Evolutionary conservation across 2,888 invertebrate species (phyloP).

Genomic region (Caenorhabditis doughertyi): DNA sequence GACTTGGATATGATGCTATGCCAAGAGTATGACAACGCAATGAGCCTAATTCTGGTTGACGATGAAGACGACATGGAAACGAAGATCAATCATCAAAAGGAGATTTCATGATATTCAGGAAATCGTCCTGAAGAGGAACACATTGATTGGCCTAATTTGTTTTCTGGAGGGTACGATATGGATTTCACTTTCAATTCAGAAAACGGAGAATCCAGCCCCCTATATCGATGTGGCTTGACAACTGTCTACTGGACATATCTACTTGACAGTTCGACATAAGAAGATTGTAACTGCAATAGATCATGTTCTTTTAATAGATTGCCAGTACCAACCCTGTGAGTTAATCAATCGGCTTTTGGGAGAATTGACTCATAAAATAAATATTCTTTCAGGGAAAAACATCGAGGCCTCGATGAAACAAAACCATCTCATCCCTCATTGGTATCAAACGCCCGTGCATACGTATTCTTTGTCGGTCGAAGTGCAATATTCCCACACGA

Average conservation of each 20-base stretch:
- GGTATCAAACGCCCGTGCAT: constrained; percentile 67
- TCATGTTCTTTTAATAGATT: constrained; percentile 65
- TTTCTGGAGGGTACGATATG: constrained; percentile 61
- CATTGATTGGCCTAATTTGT: constrained; percentile 40
- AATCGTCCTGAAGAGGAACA: not conserved
- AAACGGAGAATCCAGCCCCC: constrained; percentile 63
- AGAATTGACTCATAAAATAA: not conserved
- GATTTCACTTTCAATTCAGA: constrained; percentile 55
- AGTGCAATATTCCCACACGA: constrained; percentile 69
- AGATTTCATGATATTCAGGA: not conserved
- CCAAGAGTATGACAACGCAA: not conserved
- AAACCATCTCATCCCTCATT: constrained; percentile 70
- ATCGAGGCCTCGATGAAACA: constrained; percentile 57
- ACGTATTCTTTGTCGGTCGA: constrained; percentile 71
- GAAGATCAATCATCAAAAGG: not conserved
- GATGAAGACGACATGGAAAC: constrained; percentile 1
- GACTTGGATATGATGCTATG: not conserved
- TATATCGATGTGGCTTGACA: constrained; percentile 60
- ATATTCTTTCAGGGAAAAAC: constrained; percentile 62
- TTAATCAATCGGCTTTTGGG: not conserved
- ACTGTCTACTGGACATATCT: constrained; percentile 62
- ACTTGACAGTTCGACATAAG: constrained; percentile 69
- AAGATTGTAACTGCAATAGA: constrained; percentile 56
- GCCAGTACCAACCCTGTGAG: constrained; percentile 67
- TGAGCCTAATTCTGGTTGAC: not conserved